Percentiles rank a stretch among this genome's conserved stretches.
phyloP scores from a whole-genome alignment of 2,113 vertebrate species.

The Nanger granti region DNA sequence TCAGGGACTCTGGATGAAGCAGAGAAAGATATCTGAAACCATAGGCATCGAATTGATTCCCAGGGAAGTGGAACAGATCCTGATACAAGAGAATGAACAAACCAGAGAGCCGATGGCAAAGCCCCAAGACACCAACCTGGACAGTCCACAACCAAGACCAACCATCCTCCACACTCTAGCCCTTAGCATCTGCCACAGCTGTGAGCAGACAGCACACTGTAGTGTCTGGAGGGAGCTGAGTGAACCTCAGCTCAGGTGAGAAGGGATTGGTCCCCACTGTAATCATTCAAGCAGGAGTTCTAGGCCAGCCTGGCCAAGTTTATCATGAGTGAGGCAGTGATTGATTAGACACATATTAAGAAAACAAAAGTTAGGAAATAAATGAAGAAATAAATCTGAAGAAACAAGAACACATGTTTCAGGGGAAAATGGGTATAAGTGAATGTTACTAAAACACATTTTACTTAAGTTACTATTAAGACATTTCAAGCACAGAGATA shows the following conservation, averaged over 20 bases:
- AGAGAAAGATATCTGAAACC: neutral
- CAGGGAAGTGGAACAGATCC: neutral
- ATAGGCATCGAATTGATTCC: neutral
- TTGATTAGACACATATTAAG: neutral
- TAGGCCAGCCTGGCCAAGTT: neutral
- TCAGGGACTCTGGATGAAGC: neutral
- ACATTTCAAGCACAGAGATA: neutral
- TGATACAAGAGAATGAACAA: neutral
- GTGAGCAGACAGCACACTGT: neutral
- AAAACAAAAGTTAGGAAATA: neutral
- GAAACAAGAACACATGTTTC: neutral
- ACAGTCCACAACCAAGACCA: neutral
- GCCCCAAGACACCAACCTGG: neutral
- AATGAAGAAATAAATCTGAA: neutral
- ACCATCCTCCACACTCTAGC: neutral
- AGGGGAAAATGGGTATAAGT: neutral
- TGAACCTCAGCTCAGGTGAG: neutral
- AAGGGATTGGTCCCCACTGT: neutral
- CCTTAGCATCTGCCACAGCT: neutral
- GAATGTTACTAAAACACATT: neutral
- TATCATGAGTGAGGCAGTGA: neutral
- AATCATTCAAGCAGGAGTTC: neutral
- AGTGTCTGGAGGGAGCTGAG: neutral
- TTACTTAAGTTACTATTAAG: neutral
- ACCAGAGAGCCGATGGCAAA: neutral